phyloP scores from a whole-genome alignment of 1,140 invertebrate species.

The Pararge aegeria region DNA sequence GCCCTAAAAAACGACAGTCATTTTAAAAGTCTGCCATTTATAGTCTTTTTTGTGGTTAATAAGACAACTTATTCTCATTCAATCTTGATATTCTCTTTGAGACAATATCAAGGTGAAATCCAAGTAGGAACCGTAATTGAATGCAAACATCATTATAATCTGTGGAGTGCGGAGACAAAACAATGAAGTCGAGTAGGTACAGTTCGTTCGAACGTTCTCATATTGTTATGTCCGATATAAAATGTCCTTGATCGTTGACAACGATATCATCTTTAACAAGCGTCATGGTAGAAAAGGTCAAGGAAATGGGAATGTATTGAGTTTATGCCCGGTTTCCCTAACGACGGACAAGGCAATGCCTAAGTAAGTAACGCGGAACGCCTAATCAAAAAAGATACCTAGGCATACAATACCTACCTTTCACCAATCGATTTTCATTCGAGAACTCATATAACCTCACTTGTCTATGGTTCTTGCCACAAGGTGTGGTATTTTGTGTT shows the following conservation, averaged over 20 bases:
- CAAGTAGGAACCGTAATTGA: conserved; percentile 10
- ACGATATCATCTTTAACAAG: not conserved
- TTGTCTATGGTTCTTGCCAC: no score
- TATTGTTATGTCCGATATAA: conserved; percentile 26
- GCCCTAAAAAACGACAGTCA: no score
- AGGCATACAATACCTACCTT: no score
- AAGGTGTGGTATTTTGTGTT: no score
- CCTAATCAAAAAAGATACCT: no score
- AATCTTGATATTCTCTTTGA: not conserved
- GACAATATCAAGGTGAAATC: not conserved
- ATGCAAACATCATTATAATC: conserved; percentile 21
- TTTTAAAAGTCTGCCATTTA: no score
- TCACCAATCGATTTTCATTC: no score
- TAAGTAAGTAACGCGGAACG: no score
- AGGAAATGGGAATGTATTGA: no score
- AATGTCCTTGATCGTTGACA: conserved; percentile 21
- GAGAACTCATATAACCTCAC: no score
- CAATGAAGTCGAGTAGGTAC: conserved; percentile 23
- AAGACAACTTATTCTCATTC: not conserved
- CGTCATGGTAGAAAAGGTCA: not conserved
- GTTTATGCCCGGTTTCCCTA: no score
- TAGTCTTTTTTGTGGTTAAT: conserved; percentile 1
- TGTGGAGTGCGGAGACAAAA: conserved; percentile 15
- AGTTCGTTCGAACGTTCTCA: conserved; percentile 10
- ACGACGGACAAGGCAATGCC: no score